Evolutionary conservation across 2,113 vertebrate species (phyloP), one percentile per base, ranked within the genome.

Genomic region (Lontra canadensis): DNA sequence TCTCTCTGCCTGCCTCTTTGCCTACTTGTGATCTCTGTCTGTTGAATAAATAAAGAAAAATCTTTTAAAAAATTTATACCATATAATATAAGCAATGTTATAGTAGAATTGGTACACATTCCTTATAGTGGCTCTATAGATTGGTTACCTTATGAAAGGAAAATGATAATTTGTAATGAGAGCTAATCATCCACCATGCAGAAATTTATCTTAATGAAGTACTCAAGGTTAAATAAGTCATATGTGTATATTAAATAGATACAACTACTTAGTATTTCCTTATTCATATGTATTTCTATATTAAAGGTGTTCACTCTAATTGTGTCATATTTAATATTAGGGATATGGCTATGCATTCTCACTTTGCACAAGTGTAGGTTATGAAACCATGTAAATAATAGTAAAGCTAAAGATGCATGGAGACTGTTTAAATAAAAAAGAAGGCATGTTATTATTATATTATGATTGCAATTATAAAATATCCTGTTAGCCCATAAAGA

Each of bases 141-240:
- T 69, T 89, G 13, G 29, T 85, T 78, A 69, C 18, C 39, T 69
- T 90, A 81, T 82, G n/a, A 49, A 80, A 73, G 57, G 52, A 42
- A 95, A 52, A 44, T 29, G 63, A 42, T 84, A 39, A 71, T 85
- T 92, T 92, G 8, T 52, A 78, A 39, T 44, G 47, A 84, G 42
- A 63, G 15, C 12, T 18, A n/a, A 73, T 55, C 20, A 84, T 84
- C 39, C 12, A 34, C 25, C 23, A 61, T 34, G 23, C 7, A 88
- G 57, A 88, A 94, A 81, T 85, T 91, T 88, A 73, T 84, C 63
- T 76, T 39, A 36, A 90, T 21, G 44, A 94, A 63, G 42, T 87
- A 80, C 8, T 11, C 76, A 92, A 95, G 14, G 25, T 92, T 92
- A 89, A 84, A n/a, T 81, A 71, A 61, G 44, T 55, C 34, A 71